These are phyloP conservation scores for Temnothorax rugatulus DNA, from an alignment of 2,888 invertebrate species.

Conservation along the genomic window DNA sequence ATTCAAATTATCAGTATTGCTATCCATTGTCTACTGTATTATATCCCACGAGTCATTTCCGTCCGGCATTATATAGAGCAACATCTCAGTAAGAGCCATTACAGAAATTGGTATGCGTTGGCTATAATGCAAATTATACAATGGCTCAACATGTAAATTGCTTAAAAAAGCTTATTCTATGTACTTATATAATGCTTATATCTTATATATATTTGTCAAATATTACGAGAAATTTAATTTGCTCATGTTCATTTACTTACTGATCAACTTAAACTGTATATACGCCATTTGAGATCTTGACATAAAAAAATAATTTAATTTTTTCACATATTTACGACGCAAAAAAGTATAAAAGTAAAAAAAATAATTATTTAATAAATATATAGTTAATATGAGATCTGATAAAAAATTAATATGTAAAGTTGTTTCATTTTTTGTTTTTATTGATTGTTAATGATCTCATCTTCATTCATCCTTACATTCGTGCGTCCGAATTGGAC, in stretches of 20 bases:
- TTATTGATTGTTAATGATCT: neutral
- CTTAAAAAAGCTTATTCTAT: neutral
- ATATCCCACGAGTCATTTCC: conserved; percentile 1
- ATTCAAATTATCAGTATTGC: conserved; percentile 30
- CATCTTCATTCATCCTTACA: neutral
- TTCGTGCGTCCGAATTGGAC: neutral
- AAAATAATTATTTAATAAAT: conserved; percentile 1
- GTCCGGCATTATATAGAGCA: neutral
- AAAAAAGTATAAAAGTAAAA: neutral
- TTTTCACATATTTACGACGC: neutral
- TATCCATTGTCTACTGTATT: neutral
- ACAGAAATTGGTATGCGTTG: neutral
- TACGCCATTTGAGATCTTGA: neutral
- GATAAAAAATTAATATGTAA: neutral
- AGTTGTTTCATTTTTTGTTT: neutral
- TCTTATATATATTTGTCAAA: neutral
- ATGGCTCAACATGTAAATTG: neutral
- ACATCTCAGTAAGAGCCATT: conserved; percentile 3
- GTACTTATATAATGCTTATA: neutral
- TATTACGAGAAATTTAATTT: neutral
- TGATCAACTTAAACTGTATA: neutral
- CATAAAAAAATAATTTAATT: neutral
- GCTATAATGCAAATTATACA: neutral
- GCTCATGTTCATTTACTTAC: neutral
- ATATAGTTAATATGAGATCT: neutral